Evolutionary conservation across 1,140 invertebrate genomes (phyloP), one percentile per base, ranked within the genome.

Genomic region (Condylostylus longicornis): DNA sequence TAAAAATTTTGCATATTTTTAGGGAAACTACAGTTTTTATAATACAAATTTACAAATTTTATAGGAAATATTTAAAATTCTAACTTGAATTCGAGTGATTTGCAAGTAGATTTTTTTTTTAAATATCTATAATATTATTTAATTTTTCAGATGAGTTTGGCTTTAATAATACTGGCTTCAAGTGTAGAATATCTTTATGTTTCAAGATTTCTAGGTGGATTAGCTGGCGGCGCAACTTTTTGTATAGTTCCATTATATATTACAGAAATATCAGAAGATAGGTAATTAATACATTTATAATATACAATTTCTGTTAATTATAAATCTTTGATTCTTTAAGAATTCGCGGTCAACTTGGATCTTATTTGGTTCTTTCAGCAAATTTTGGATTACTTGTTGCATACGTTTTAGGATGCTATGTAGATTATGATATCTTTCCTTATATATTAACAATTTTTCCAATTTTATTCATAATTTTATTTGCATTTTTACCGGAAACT

Each of bases 381-480:
- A 70, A 70, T 45, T 32, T 63, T 7, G 69, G 69, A 1, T 61
- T 70, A 30, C 43, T 69, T 7, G 15, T 64, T 33, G 65, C 65
- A 10, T 71, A 68, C 49, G 42, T 65, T 8, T 51, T 65, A 5
- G 68, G 68, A 4, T 63, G 65, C 37, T 49, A 58, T 28, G 52
- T 66, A 13, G 45, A 59, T 4, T 71, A 68, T 43, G 35, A 35
- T 2, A 49, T 54, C 0, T 23, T 12, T 23, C 22, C 22, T 12
- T 23, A 23, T 7, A 6, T 23, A 23, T 23, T 12, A 23, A 7
- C 22, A 6, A 23, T 23, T 23, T 23, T 23, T 23, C 22, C 6
- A 23, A 23, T 23, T 7, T 7, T 7, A 23, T 23, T 7, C 22
- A 23, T 7, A 6, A 23, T 7, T 23, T 23, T 23, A 6, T 23